Conservation (phyloP, 2,888 invertebrate species). For the Sthenelais limicola region DNA sequence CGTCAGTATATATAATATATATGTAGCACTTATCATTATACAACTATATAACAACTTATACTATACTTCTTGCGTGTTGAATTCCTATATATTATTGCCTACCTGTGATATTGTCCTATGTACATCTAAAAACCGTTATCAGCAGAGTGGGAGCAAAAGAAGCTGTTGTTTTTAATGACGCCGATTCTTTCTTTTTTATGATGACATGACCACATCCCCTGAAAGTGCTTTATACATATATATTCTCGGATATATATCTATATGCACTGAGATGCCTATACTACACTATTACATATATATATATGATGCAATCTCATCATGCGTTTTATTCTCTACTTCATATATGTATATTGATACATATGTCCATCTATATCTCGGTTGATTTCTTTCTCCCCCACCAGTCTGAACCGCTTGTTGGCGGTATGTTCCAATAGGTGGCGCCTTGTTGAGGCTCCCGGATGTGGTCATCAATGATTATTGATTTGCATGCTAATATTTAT, state of each 20-base stretch:
- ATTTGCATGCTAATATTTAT: constrained; percentile 33
- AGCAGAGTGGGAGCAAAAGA: constrained; percentile 40
- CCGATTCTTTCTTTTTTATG: constrained; percentile 26
- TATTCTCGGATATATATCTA: constrained; percentile 10
- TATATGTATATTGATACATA: too few relatives aligned
- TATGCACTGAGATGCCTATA: background rate
- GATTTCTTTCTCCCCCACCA: too few relatives aligned
- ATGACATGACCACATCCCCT: constrained; percentile 39
- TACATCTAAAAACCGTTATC: constrained; percentile 28
- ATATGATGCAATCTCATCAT: too few relatives aligned
- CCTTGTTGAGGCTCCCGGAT: constrained; percentile 15
- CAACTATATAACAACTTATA: too few relatives aligned
- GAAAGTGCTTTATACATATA: constrained; percentile 19
- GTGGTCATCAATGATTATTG: constrained; percentile 33
- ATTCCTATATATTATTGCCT: constrained; percentile 17
- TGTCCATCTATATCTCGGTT: too few relatives aligned
- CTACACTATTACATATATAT: background rate
- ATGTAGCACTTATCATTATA: too few relatives aligned
- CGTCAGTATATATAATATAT: too few relatives aligned
- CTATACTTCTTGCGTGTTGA: too few relatives aligned
- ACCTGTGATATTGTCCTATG: constrained; percentile 27
- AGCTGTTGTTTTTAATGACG: constrained; percentile 31
- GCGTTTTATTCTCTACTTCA: too few relatives aligned
- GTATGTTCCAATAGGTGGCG: constrained; percentile 22
- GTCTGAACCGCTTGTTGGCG: constrained; percentile 6